These are phyloP conservation scores for Patella vulgata DNA, from an alignment of 1,140 invertebrate species.

Conservation along the genomic window DNA sequence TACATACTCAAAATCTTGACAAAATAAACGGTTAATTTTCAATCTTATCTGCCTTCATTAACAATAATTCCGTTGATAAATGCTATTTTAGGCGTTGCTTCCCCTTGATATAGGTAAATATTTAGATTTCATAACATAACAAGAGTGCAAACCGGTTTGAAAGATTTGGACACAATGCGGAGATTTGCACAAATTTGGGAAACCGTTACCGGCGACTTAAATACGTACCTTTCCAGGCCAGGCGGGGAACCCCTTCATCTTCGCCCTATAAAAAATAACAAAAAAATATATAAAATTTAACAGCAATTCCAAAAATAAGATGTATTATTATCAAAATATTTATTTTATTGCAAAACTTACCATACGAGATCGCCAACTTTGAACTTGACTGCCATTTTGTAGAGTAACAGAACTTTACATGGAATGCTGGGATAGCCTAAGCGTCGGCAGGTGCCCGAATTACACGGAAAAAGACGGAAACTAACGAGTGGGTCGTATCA, in stretches of 20 bases:
- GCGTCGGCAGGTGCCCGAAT: slow-evolving; percentile 6
- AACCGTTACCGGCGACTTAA: neutral
- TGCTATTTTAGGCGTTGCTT: no score
- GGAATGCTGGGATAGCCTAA: slow-evolving; percentile 41
- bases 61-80: no score
- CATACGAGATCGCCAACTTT: slow-evolving; percentile 81
- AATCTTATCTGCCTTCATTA: no score
- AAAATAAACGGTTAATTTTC: no score
- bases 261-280: slow-evolving; percentile 78
- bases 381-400: slow-evolving; percentile 72
- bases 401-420: slow-evolving; percentile 29
- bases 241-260: slow-evolving; percentile 94
- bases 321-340: slow-evolving; percentile 50
- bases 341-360: slow-evolving; percentile 67
- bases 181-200: neutral
- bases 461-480: no score
- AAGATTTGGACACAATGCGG: no score
- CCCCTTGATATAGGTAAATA: no score
- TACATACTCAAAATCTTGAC: no score
- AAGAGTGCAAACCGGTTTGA: no score
- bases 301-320: neutral
- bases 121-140: no score
- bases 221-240: slow-evolving; percentile 90
- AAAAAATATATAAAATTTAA: slow-evolving; percentile 13
- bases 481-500: no score